A percentile compares a stretch with the other conserved stretches of the same genome.
Conservation (phyloP, 1,140 invertebrate species). For the Papilio helenus region DNA sequence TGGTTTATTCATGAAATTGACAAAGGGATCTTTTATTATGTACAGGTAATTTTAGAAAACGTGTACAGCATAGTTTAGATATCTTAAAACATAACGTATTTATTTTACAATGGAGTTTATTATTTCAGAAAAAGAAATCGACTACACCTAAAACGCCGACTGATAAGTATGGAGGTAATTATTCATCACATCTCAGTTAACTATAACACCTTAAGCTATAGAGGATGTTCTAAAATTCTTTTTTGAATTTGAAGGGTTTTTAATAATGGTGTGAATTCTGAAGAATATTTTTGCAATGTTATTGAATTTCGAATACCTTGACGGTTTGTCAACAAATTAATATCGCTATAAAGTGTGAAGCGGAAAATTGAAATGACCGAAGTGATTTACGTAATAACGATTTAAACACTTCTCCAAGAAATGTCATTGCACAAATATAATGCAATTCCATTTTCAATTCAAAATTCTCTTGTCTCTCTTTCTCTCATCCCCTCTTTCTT, state of each 20-base stretch:
- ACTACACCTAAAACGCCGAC: constrained; percentile 45
- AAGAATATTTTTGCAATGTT: neutral
- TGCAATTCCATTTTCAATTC: neutral
- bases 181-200: neutral
- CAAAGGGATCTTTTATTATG: no score
- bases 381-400: neutral
- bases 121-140: constrained; percentile 60
- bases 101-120: neutral
- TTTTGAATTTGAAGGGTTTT: neutral
- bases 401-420: neutral
- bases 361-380: neutral
- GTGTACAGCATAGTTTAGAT: no score
- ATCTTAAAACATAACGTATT: no score
- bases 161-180: constrained; percentile 58
- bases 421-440: neutral
- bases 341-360: constrained; percentile 18
- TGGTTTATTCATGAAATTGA: no score
- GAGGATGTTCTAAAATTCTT: neutral
- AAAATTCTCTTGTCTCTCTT: neutral
- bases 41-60: no score
- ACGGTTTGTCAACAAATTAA: neutral
- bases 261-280: neutral
- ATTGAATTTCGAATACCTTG: constrained; percentile 2
- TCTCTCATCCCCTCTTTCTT: neutral
- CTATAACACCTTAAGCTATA: neutral